Base-by-base conservation (phyloP, 1,140 invertebrate genomes). In the Meteorus sp. region DNA sequence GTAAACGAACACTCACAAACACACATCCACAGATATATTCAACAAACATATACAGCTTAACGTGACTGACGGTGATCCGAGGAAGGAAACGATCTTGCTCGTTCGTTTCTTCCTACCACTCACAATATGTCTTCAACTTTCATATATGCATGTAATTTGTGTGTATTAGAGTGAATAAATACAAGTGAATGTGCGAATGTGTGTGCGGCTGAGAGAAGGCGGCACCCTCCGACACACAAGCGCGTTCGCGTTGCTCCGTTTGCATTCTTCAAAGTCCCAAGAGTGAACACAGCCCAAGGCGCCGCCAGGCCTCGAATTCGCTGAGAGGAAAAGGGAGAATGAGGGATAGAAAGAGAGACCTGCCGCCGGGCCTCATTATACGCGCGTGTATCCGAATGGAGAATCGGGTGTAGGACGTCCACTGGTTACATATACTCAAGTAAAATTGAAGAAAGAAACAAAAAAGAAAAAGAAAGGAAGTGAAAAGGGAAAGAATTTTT, bases 181-280 rank as follows among this genome's bases (percentile, higher is more conserved):
- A n/a, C n/a, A n/a, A n/a, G n/a, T n/a, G n/a, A n/a, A n/a, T 25
- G 22, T 47, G 17, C 7, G 0, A 2, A 1, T 47, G 43, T 47
- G 27, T 56, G 50, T 43, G 7, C 6, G 11, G 31, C 20, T 4
- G 6, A 9, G 22, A 13, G 7, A 47, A 50, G 35, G 50, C 50
- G 35, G 31, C 20, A 52, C 31, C 50, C 50, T 52, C 1, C n/a
- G n/a, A n/a, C n/a, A n/a, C n/a, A n/a, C n/a, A n/a, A 22, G 22
- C 8, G 35, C 35, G 31, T 35, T 71, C 64, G 61, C 66, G 65
- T 68, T 73, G 69, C 68, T 73, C 70, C 65, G 66, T 70, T 73
- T 73, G 70, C 70, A 73, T 73, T 73, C 68, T 70, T 59, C 35
- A 51, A 43, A 48, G 62, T 48, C 55, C 54, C 54, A 44, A 56